phyloP scores from a whole-genome alignment of 2,797 vertebrate genomes.

The Arctocebus calabarensis region DNA sequence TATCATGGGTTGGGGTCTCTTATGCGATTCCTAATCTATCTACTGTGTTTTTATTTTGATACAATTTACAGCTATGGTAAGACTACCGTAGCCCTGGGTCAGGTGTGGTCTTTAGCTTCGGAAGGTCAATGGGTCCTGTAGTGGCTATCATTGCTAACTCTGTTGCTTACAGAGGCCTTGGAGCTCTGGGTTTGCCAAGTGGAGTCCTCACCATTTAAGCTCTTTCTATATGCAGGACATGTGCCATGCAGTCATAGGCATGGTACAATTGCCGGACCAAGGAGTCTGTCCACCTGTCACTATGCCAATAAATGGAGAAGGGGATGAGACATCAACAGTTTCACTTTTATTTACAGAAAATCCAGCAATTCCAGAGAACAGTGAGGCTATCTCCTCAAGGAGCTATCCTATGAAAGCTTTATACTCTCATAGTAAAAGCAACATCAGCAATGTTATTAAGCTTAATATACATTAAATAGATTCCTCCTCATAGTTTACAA shows the following conservation, averaged over 20 bases:
- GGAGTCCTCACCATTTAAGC: slow-evolving; percentile 95
- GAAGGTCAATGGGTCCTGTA: slow-evolving; percentile 97
- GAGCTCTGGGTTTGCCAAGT: slow-evolving; percentile 91
- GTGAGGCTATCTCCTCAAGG: too few relatives aligned
- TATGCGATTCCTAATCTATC: slow-evolving; percentile 73
- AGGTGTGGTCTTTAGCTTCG: slow-evolving; percentile 83
- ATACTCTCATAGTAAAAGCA: too few relatives aligned
- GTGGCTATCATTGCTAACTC: slow-evolving; percentile 93
- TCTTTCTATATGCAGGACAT: slow-evolving; percentile 98
- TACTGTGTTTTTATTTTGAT: slow-evolving; percentile 77
- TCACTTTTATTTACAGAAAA: too few relatives aligned
- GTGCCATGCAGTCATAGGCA: slow-evolving; percentile 90
- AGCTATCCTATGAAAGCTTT: too few relatives aligned
- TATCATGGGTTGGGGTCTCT: slow-evolving; percentile 72
- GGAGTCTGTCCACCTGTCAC: too few relatives aligned
- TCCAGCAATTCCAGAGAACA: too few relatives aligned
- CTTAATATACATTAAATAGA: too few relatives aligned
- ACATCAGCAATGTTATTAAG: too few relatives aligned
- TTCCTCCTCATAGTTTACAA: too few relatives aligned
- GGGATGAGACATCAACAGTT: background rate
- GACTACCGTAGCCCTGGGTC: slow-evolving; percentile 58
- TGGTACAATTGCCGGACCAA: too few relatives aligned
- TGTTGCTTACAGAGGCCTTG: slow-evolving; percentile 85
- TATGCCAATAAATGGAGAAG: background rate
- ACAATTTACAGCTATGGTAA: slow-evolving; percentile 79